These are phyloP conservation scores for Daphoenositta chrysoptera DNA, from an alignment of 2,113 vertebrate genomes.

Conservation along the genomic window DNA sequence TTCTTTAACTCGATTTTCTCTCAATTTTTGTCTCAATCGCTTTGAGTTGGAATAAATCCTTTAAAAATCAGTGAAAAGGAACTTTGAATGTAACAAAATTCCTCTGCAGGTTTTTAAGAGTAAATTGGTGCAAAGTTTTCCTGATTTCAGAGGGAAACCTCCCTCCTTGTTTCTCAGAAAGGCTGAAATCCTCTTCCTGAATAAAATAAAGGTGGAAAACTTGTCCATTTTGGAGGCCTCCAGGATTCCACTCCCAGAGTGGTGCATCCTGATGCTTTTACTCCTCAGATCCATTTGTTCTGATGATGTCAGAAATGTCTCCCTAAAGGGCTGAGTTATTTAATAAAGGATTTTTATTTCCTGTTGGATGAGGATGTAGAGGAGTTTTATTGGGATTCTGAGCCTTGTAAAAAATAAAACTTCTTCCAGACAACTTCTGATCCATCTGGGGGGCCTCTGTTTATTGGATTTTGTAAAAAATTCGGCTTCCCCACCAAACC, in stretches of 20 bases:
- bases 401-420: constrained; percentile 49
- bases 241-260: background rate
- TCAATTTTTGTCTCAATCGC: background rate
- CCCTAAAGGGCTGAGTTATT: constrained; percentile 10
- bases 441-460: constrained; percentile 53
- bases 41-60: background rate
- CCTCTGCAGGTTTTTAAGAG: background rate
- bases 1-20: background rate
- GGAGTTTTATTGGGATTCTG: constrained; percentile 50
- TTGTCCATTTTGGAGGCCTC: background rate
- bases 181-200: background rate
- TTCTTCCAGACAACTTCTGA: constrained; percentile 13
- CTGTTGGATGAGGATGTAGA: constrained; percentile 23
- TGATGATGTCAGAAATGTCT: background rate
- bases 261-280: background rate
- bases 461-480: background rate
- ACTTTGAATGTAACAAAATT: background rate
- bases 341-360: constrained; percentile 17
- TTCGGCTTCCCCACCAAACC: background rate
- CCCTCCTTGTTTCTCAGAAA: background rate
- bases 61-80: background rate
- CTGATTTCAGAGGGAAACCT: background rate
- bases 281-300: background rate
- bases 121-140: fast-evolving
- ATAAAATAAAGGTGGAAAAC: background rate